A percentile compares a stretch with the other conserved stretches of the same genome.
phyloP scores from a whole-genome alignment of 2,113 vertebrate species.

The Trematocara stigmaticum region DNA sequence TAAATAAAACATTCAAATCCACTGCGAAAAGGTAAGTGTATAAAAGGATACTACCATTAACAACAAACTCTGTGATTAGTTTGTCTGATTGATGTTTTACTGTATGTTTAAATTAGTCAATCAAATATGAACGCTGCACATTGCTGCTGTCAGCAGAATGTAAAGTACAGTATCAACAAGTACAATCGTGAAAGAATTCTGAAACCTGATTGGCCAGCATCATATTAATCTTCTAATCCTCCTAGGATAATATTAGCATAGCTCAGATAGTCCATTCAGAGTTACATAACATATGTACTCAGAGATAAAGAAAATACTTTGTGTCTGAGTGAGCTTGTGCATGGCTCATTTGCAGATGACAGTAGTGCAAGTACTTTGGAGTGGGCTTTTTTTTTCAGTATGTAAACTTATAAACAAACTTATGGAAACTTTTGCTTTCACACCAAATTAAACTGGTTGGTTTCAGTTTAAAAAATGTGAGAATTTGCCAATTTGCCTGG shows the following conservation, averaged over 20 bases:
- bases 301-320: neutral
- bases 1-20: neutral
- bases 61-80: neutral
- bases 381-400: neutral
- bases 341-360: neutral
- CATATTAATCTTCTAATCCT: slow-evolving; percentile 12
- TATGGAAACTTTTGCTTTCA: neutral
- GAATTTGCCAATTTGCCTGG: neutral
- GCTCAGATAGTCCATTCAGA: neutral
- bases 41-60: neutral
- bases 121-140: neutral
- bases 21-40: neutral
- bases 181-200: neutral
- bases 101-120: neutral
- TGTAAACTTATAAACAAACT: neutral
- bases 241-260: slow-evolving; percentile 2
- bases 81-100: neutral
- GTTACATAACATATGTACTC: slow-evolving; percentile 1
- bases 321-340: neutral
- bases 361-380: neutral
- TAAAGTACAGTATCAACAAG: neutral
- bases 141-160: neutral
- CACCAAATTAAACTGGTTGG: neutral
- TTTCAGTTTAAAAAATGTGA: neutral
- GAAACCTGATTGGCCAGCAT: slow-evolving; percentile 16